Evolutionary conservation across 1,140 invertebrate species (phyloP), one percentile per base, ranked within the genome.

Genomic region (Apis cerana): DNA sequence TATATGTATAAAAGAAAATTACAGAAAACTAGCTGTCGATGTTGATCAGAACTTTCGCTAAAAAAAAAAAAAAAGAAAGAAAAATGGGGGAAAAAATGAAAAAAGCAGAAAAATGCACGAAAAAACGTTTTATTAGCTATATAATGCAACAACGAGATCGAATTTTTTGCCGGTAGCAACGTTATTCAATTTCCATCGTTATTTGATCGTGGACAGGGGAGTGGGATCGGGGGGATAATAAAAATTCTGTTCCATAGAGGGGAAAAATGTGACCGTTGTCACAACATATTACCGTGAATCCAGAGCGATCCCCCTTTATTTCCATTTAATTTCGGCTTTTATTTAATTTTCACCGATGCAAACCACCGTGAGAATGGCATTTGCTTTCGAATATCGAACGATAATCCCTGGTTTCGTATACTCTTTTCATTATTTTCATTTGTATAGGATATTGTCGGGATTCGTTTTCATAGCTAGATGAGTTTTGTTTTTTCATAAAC

Each of bases 141-240:
- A 74, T 80, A 80, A 80, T 80, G 78, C 69, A 50, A 80, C 59
- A 80, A 64, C 78, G 21, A 59, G 69, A 72, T 74, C 11, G 50
- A 64, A 27, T 74, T 80, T 62, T 74, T 74, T 59, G 59, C 59
- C 48, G 48, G 23, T 27, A n/a, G 78, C 59, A 74, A 64, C 69
- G 78, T 80, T 80, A 80, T 80, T 80, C 78, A 80, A 80, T 80
- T 80, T 54, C 69, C 69, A 80, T 80, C 78, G 69, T 80, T 80
- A 72, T 74, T 80, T 62, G 69, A 80, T 80, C 77, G 77, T 58
- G 77, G 27, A 56, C 65, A 65, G 19, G 54, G 23, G 33, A 5
- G 54, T 27, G 48, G 68, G n/a, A 59, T 48, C 56, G 54, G 19
- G 48, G 50, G 10, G 58, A 62, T 74, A 74, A 80, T 74, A 80